Evolutionary conservation across 2,797 vertebrate genomes (phyloP), one percentile per base, ranked within the genome.

Genomic region (Pangasius krempfi): DNA sequence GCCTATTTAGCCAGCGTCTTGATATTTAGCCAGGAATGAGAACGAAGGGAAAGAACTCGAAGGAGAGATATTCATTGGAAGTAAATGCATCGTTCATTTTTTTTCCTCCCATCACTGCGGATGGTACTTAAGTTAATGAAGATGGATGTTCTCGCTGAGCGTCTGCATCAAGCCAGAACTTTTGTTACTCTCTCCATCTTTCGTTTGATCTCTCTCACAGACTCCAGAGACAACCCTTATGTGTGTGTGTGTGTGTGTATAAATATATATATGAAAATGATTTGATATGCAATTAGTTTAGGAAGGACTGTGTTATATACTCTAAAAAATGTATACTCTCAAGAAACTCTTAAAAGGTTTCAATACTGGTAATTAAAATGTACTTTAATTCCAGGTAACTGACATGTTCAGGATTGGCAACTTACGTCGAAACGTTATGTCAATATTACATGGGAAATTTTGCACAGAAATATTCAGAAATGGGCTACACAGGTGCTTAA

Each of bases 121-220:
- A 91, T 89, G 92, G 84, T 91, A 54, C 79, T 89, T 80, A 87
- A 84, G 84, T 75, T 86, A 84, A 88, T 70, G n/a, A 75, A 89
- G 88, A 88, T 81, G 88, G 87, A 90, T 87, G 70, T 58, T 58
- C 60, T 33, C 83, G 78, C 70, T 68, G 85, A 84, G 87, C 62
- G 58, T 82, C 87, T 76, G 81, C 88, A 89, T 87, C 88, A 90
- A 83, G 58, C 85, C 86, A 33, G 54, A 89, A n/a, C 25, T 83
- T 89, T 89, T 88, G 83, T 44, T 87, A 72, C 75, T 62, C 81
- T 60, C 50, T 50, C 52, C 14, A 33, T 62, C 75, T 52, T 14
- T 62, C 20, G 16, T 68, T 86, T 84, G 64, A 68, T 50, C 80
- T 58, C 33, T 58, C 62, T 64, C 10, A 20, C 60, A 88, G 87